phyloP scores from a whole-genome alignment of 2,888 invertebrate genomes.

The Hypomecis atomaria region DNA sequence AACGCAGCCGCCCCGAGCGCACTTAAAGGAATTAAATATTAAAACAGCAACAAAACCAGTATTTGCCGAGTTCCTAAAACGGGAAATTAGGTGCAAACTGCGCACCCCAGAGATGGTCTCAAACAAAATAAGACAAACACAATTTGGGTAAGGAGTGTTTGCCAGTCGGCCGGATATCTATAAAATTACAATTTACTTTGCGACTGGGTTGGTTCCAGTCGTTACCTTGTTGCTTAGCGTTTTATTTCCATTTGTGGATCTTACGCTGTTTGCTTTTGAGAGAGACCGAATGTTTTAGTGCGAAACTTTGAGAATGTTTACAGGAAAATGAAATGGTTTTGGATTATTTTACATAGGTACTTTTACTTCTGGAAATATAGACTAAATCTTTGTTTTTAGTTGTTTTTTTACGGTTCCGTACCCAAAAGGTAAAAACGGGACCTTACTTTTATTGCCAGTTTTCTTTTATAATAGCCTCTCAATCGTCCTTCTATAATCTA shows the following conservation, averaged over 20 bases:
- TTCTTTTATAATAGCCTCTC: too few species aligned
- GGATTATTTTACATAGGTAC: too few species aligned
- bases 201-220: conserved; percentile 51
- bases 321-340: too few species aligned
- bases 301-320: neutral
- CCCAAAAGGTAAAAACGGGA: too few species aligned
- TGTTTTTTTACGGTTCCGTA: too few species aligned
- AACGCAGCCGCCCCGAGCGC: conserved; percentile 34
- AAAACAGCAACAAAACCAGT: conserved; percentile 34
- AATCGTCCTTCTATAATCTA: too few species aligned
- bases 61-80: conserved; percentile 40
- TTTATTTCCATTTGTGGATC: conserved; percentile 35
- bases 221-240: conserved; percentile 44
- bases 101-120: conserved; percentile 47
- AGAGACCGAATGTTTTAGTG: neutral
- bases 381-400: too few species aligned
- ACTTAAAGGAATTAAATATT: conserved; percentile 31
- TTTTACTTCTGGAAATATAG: too few species aligned
- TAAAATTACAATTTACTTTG: conserved; percentile 63
- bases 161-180: conserved; percentile 54
- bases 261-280: conserved; percentile 29
- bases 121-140: conserved; percentile 65
- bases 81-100: conserved; percentile 48
- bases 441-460: too few species aligned
- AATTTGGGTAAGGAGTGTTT: conserved; percentile 71